Base-by-base conservation (phyloP, 2,888 invertebrate genomes). In the Microdon myrmicae region DNA sequence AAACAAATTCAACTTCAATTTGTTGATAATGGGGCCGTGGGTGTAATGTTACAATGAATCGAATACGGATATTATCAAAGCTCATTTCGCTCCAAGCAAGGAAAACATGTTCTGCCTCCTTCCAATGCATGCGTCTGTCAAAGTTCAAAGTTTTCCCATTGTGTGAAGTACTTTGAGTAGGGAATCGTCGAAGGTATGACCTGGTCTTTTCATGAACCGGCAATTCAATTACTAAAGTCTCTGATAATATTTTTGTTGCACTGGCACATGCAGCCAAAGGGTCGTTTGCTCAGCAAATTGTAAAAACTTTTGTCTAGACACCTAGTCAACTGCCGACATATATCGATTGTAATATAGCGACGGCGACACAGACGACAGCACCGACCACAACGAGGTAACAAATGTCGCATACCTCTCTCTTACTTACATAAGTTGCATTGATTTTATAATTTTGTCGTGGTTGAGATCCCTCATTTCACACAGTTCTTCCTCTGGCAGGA, bases 281-380 rank as follows among this genome's bases (percentile, higher is more conserved):
- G 26, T 28, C 44, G 56, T 38, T 56, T 38, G 56, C 48, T 19
- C 44, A 38, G 31, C 31, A 39, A 35, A 56, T 34, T 51, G 41
- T 31, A 51, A 56, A 51, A 38, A 39, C 35, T 28, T 45, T 45
- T 45, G 61, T 64, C 61, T 64, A 64, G 61, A 56, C 61, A 56
- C 45, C 49, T 49, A 49, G 44, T 49, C 49, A 44, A 48, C 37
- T 49, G 38, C 16, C 28, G 38, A 28, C 35, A 6, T 16, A 14
- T n/a, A n/a, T n/a, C n/a, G n/a, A n/a, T n/a, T n/a, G n/a, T n/a
- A n/a, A n/a, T n/a, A n/a, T n/a, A n/a, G n/a, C 22, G 41, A 19
- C 23, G 35, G 28, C 38, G 20, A 29, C 37, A 31, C 20, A 22
- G 25, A 25, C 35, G 13, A 19, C 34, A 8, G 17, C 20, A 4